Conservation (phyloP, 2,888 invertebrate genomes). For the Theristus sp. region DNA sequence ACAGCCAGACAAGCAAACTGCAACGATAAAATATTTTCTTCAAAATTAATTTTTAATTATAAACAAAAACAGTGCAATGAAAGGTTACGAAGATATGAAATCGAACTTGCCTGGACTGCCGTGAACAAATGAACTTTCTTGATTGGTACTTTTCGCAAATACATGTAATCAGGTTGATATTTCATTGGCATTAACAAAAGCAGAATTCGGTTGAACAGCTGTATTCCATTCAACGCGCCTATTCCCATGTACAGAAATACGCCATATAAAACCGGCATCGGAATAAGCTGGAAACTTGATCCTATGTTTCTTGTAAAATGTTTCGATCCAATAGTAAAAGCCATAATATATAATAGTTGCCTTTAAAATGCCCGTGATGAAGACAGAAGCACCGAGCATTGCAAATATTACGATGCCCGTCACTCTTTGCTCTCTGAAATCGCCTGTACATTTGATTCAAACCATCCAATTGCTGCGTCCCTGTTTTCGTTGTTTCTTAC, state of each 20-base stretch:
- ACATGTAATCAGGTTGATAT: slow-evolving; percentile 95
- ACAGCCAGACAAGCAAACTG: slow-evolving; percentile 66
- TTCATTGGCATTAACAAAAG: slow-evolving; percentile 95
- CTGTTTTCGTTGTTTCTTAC: too few relatives aligned
- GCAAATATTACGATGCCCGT: slow-evolving; percentile 80
- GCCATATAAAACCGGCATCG: slow-evolving; percentile 92
- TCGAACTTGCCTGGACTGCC: slow-evolving; percentile 54
- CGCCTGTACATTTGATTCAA: too few relatives aligned
- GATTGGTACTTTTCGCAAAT: slow-evolving; percentile 82
- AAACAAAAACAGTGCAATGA: too few relatives aligned
- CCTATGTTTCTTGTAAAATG: too few relatives aligned
- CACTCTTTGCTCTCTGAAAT: slow-evolving; percentile 59
- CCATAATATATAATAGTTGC: too few relatives aligned
- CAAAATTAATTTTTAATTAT: too few relatives aligned
- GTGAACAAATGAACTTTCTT: slow-evolving; percentile 80
- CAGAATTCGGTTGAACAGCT: slow-evolving; percentile 80
- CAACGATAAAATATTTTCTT: too few relatives aligned
- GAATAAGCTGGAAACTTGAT: slow-evolving; percentile 83
- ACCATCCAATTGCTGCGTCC: too few relatives aligned
- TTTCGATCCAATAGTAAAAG: too few relatives aligned
- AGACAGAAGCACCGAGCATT: slow-evolving; percentile 76
- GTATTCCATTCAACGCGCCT: slow-evolving; percentile 68
- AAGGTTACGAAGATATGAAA: too few relatives aligned
- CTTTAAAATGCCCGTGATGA: slow-evolving; percentile 62
- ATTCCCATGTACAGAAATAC: slow-evolving; percentile 95